Evolutionary conservation across 1,140 invertebrate genomes (phyloP).

Genomic region (Heliconius hermathena): DNA sequence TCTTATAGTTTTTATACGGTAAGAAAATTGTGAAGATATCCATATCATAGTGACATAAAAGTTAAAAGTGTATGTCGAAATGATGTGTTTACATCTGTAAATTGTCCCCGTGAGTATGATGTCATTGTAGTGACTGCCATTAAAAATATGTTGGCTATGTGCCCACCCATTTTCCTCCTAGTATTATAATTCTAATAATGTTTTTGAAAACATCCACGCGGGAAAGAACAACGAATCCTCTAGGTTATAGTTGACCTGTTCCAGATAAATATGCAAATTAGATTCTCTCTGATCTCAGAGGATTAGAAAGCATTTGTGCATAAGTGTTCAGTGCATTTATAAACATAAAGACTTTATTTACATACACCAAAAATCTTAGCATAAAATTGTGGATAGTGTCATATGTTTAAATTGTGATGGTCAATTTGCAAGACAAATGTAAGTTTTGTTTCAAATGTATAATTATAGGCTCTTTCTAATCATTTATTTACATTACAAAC

Average conservation of each 20-base stretch:
- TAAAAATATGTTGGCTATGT: constrained; percentile 80
- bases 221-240: constrained; percentile 60
- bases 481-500: not conserved
- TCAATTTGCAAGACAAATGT: constrained; percentile 38
- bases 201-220: constrained; percentile 70
- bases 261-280: constrained; percentile 52
- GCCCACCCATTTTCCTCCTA: constrained; percentile 77
- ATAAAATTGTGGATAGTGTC: not conserved
- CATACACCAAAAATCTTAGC: not conserved
- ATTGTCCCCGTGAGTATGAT: constrained; percentile 78
- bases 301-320: constrained; percentile 40
- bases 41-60: constrained; percentile 42
- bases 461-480: not conserved
- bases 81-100: constrained; percentile 80
- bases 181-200: constrained; percentile 63
- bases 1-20: constrained; percentile 30
- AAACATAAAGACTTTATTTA: not conserved
- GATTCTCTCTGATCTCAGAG: constrained; percentile 41
- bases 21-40: constrained; percentile 38
- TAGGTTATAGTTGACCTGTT: constrained; percentile 63
- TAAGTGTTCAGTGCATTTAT: constrained; percentile 21
- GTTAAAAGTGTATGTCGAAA: constrained; percentile 50
- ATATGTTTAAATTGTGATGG: constrained; percentile 26
- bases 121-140: constrained; percentile 76
- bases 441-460: constrained; percentile 24